phyloP scores from a whole-genome alignment of 2,113 vertebrate species.

The Tenebrosternarchus preto region DNA sequence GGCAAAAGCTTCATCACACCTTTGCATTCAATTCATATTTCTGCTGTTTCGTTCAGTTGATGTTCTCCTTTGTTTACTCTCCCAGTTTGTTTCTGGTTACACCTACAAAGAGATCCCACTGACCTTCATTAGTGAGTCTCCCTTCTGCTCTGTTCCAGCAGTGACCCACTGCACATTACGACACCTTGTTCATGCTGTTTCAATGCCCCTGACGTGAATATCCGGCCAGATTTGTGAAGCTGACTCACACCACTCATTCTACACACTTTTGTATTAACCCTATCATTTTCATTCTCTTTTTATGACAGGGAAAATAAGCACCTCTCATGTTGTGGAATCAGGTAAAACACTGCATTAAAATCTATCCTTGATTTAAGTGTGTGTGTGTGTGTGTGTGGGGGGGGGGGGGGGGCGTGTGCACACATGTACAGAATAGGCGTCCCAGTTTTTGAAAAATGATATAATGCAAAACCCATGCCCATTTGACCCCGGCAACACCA shows the following conservation, averaged over 20 bases:
- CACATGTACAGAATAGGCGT: not conserved
- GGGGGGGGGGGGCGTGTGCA: not conserved
- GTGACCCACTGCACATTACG: not conserved
- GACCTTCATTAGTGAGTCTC: slow-evolving; percentile 88
- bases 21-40: not conserved
- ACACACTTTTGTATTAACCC: not conserved
- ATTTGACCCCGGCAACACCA: too few species aligned
- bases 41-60: not conserved
- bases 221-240: not conserved
- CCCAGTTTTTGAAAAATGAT: too few species aligned
- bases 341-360: slow-evolving; percentile 58
- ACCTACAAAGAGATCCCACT: slow-evolving; percentile 87
- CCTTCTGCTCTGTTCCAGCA: not conserved
- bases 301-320: slow-evolving; percentile 64
- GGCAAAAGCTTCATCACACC: too few species aligned
- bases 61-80: slow-evolving; percentile 47
- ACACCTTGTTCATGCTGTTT: not conserved
- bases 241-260: not conserved
- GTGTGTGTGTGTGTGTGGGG: too few species aligned
- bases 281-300: slow-evolving; percentile 8
- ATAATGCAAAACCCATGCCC: too few species aligned
- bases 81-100: slow-evolving; percentile 84
- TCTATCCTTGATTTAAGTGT: not conserved
- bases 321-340: slow-evolving; percentile 61
- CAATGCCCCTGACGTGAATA: not conserved